Evolutionary conservation across 2,797 vertebrate species (phyloP), one percentile per base, ranked within the genome.

Genomic region (Notolabrus celidotus): DNA sequence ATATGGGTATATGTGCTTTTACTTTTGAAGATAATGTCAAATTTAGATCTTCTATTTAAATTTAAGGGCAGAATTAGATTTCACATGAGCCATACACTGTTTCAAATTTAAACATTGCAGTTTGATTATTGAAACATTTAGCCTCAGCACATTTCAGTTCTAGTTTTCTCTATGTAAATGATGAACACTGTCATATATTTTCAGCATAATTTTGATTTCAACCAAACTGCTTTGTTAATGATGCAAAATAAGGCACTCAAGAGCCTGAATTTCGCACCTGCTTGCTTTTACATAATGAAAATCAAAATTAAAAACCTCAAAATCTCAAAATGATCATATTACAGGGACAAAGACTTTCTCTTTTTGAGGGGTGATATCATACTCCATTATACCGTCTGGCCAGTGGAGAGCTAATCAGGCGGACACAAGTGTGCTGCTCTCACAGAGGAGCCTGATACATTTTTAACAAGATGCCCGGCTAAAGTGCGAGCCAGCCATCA

Each of bases 391-490:
- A 47, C 60, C 4, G 59, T 84, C 85, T 83, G 79, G 45, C 67
- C 70, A 63, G 70, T 69, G 61, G 43, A 86, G 73, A 87, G 72
- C 82, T 90, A 90, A 91, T 91, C 82, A 86, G 83, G 85, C 82
- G 66, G 83, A 89, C 74, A 72, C 45, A 69, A 84, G 71, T 78
- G 79, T 80, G 81, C 74, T 69, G 79, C 86, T 90, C 81, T 74
- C 77, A 74, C 82, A 51, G 74, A 63, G 67, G 56, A 87, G 85
- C 83, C 71, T 84, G 74, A 86, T 90, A 67, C 73, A 88, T 91
- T 89, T 90, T 92, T 92, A 91, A 89, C 80, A 71, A 90, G 82
- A 85, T 73, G 77, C 45, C 67, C 75, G 46, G 79, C 74, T 76
- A 78, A 33, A 80, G 86, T 43, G 71, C 71, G 79, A 83, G 64